Evolutionary conservation across 2,113 vertebrate genomes (phyloP).

Genomic region (Tychaedon coryphoeus): DNA sequence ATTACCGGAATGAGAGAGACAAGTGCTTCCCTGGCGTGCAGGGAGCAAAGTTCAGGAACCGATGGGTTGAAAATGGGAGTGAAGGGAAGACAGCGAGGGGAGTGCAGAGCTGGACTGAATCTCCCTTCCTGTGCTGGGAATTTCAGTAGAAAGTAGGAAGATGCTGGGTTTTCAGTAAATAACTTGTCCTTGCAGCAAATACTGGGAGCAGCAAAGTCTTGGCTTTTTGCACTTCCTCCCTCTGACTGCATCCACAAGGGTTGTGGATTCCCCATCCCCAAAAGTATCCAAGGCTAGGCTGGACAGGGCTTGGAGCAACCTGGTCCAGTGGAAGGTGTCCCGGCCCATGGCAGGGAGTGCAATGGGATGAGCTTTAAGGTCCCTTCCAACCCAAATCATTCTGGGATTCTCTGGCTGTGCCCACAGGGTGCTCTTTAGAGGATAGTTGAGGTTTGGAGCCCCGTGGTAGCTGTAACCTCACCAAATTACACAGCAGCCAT

Average conservation of each 20-base stretch:
- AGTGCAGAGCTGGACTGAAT: neutral
- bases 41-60: rapidly evolving
- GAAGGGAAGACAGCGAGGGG: too few species aligned
- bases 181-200: neutral
- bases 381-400: neutral
- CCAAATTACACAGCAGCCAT: neutral
- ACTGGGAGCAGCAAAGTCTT: rapidly evolving
- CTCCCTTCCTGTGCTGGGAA: neutral
- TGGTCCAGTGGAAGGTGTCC: neutral
- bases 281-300: neutral
- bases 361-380: neutral
- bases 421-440: neutral
- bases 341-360: neutral
- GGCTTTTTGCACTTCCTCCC: neutral
- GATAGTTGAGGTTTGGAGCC: neutral
- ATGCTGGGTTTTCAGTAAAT: neutral
- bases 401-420: neutral
- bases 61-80: rapidly evolving
- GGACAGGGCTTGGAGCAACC: neutral
- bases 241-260: neutral
- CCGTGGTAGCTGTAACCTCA: neutral
- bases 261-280: neutral
- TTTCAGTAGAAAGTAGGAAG: neutral
- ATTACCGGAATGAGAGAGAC: neutral
- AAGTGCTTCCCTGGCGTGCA: rapidly evolving